Base-by-base conservation (phyloP, 2,888 invertebrate genomes). In the Disparrhopalites patrizii region DNA sequence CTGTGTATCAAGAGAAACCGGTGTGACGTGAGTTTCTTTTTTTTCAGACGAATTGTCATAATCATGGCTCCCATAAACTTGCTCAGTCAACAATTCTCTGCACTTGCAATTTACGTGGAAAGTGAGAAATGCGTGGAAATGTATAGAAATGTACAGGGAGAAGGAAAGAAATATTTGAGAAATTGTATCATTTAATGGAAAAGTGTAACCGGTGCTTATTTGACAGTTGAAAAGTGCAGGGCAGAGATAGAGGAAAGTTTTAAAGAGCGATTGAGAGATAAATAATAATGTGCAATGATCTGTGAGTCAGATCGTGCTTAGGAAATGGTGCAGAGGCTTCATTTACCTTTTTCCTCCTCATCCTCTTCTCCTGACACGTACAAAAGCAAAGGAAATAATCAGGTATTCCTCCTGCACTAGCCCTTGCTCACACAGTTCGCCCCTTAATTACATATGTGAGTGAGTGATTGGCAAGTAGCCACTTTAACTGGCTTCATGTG, bases 191-290 rank as follows among this genome's bases (percentile, higher is more conserved):
- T 18, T 3, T 4, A 40, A 40, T 18, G 4, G n/a, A 5, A 40
- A 40, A n/a, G n/a, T 20, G 4, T 40, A 40, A 3, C 40, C n/a
- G n/a, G n/a, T n/a, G n/a, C 20, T 8, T 3, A 40, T 20, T 40
- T 3, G 40, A 4, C 20, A 20, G 20, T 20, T 3, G 40, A 40
- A n/a, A 20, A 40, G 40, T 18, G 40, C n/a, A 40, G n/a, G 40
- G 20, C 40, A 40, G 40, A 18, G 40, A 40, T 40, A n/a, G 40
- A n/a, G n/a, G n/a, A 54, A 52, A 52, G n/a, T 27, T 52, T 52
- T n/a, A 23, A 52, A 27, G 28, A 52, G 55, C 55, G 55, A 56
- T 56, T 56, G 56, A 36, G 8, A 38, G 56, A 56, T 38, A 56
- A 18, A 18, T 56, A 56, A 56, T 56, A 56, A 36, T 23, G 15